phyloP scores from a whole-genome alignment of 2,113 vertebrate genomes.

The Chloebia gouldiae region DNA sequence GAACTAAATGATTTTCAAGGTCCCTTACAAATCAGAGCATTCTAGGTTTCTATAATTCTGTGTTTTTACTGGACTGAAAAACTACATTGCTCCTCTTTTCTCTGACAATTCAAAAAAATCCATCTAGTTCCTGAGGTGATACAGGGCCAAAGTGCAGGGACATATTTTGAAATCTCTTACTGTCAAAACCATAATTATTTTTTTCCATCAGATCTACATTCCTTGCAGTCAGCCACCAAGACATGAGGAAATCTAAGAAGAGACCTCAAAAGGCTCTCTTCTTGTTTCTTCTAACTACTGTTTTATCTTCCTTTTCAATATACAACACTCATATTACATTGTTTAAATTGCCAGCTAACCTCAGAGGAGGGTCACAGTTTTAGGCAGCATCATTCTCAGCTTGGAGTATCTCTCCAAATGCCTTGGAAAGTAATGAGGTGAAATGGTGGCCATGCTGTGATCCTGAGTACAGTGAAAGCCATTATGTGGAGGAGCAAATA shows the following conservation, averaged over 20 bases:
- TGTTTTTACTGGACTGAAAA: background rate
- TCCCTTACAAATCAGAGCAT: background rate
- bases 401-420: background rate
- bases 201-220: background rate
- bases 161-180: background rate
- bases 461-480: background rate
- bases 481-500: background rate
- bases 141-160: background rate
- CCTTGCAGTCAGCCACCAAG: background rate
- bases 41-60: background rate
- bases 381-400: background rate
- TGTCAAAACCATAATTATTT: background rate
- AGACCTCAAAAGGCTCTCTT: rapidly evolving
- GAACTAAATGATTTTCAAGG: background rate
- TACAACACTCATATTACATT: background rate
- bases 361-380: background rate
- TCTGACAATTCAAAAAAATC: background rate
- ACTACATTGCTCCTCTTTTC: background rate
- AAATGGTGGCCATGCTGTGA: background rate
- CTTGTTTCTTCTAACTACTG: background rate
- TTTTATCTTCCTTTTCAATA: background rate
- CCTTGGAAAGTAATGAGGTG: background rate
- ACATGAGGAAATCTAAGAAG: background rate
- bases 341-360: background rate
- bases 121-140: background rate